Conservation (phyloP, 2,797 vertebrate species). For the Enteromius mattozi region DNA sequence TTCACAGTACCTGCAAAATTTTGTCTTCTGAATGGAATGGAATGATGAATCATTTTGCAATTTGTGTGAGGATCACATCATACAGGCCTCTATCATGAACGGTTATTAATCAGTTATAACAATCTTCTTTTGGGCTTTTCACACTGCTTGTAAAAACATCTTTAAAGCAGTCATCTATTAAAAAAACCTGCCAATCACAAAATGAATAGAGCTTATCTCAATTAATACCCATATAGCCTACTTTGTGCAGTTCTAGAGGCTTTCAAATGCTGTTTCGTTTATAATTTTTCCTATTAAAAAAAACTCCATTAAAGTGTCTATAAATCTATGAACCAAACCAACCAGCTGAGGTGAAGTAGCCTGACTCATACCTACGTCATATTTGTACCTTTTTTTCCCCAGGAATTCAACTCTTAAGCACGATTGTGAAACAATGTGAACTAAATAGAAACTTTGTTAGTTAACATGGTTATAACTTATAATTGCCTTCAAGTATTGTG, state of each 20-base stretch:
- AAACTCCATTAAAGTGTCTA: too few species aligned
- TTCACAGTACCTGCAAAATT: neutral
- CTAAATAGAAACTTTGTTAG: neutral
- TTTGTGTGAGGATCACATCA: neutral
- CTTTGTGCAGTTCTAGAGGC: neutral
- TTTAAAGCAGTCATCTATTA: neutral
- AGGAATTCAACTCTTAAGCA: neutral
- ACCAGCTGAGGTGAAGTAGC: neutral
- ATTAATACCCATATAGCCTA: neutral
- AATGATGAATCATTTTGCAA: neutral
- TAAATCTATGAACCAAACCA: neutral
- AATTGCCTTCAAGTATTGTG: neutral
- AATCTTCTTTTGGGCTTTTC: neutral
- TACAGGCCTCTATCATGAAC: neutral
- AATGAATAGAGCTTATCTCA: neutral
- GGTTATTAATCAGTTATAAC: neutral
- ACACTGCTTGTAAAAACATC: neutral
- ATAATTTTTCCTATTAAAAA: neutral
- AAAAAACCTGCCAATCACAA: neutral
- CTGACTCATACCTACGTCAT: neutral
- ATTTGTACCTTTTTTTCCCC: neutral
- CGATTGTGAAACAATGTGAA: neutral
- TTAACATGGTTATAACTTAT: neutral
- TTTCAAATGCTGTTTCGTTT: neutral
- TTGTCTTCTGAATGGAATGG: neutral